Evolutionary conservation across 2,113 vertebrate species (phyloP).

Genomic region (Microcebus ravelobensis): DNA sequence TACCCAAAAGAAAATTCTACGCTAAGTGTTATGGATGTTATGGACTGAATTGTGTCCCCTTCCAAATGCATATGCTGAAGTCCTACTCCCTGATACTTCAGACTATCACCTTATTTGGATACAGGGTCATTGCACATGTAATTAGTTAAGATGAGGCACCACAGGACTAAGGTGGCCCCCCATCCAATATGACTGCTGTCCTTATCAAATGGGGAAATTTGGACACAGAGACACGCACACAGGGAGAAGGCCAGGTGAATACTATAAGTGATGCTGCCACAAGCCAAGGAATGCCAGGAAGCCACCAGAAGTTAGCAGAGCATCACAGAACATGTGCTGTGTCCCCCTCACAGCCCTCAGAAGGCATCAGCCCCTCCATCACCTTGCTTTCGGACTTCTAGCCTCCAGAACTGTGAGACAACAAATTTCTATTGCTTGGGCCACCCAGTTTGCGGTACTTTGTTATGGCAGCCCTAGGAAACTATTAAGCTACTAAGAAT

Average conservation of each 20-base stretch:
- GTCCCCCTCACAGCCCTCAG: not conserved
- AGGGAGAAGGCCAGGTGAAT: rapidly evolving
- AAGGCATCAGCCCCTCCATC: not conserved
- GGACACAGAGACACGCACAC: not conserved
- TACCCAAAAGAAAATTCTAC: not conserved
- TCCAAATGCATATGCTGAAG: not conserved
- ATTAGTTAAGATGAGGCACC: not conserved
- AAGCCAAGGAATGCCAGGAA: not conserved
- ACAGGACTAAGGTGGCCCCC: not conserved
- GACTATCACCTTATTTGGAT: not conserved
- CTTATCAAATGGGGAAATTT: not conserved
- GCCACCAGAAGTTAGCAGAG: no score
- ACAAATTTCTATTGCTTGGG: not conserved
- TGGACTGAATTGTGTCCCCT: not conserved
- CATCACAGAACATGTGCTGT: not conserved
- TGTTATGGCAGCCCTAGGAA: not conserved
- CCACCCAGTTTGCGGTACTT: no score
- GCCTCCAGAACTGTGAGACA: not conserved
- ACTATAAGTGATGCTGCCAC: not conserved
- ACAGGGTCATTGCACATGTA: not conserved
- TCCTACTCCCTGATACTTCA: not conserved
- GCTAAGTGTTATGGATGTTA: not conserved
- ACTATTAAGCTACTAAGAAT: not conserved
- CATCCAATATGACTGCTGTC: rapidly evolving
- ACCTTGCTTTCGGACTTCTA: not conserved